phyloP scores from a whole-genome alignment of 2,888 invertebrate species.

The Busseola fusca region DNA sequence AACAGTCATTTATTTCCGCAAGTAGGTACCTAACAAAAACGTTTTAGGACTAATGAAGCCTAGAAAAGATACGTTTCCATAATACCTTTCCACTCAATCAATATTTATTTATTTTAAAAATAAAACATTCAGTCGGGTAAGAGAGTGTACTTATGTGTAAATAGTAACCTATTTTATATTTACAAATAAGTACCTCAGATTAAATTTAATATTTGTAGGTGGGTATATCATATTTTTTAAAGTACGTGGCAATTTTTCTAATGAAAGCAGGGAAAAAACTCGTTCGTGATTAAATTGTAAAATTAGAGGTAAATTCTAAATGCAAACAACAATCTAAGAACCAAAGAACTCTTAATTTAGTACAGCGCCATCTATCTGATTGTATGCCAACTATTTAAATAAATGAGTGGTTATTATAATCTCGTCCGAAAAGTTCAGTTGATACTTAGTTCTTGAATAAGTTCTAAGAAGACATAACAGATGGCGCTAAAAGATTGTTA shows the following conservation, averaged over 20 bases:
- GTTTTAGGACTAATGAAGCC: no score
- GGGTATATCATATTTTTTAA: not conserved
- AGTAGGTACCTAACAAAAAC: no score
- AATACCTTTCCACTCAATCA: not conserved
- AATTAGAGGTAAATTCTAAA: not conserved
- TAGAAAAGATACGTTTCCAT: no score
- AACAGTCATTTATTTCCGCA: not conserved
- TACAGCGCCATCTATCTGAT: slow-evolving; percentile 29
- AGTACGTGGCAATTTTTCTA: not conserved
- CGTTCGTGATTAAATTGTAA: no score
- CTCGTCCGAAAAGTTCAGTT: not conserved
- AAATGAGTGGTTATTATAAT: accelerated
- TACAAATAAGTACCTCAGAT: not conserved
- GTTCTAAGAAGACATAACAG: slow-evolving; percentile 9
- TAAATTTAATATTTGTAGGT: not conserved
- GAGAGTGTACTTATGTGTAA: no score
- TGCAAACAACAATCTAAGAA: not conserved
- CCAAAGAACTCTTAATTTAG: not conserved
- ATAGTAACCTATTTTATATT: no score
- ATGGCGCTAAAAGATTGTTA: slow-evolving; percentile 43
- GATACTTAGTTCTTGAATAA: not conserved
- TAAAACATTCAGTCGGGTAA: not conserved
- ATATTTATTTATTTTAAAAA: not conserved
- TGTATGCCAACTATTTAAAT: not conserved
- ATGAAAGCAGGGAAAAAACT: no score